phyloP scores from a whole-genome alignment of 2,113 vertebrate genomes.

The Mastomys natalensis region DNA sequence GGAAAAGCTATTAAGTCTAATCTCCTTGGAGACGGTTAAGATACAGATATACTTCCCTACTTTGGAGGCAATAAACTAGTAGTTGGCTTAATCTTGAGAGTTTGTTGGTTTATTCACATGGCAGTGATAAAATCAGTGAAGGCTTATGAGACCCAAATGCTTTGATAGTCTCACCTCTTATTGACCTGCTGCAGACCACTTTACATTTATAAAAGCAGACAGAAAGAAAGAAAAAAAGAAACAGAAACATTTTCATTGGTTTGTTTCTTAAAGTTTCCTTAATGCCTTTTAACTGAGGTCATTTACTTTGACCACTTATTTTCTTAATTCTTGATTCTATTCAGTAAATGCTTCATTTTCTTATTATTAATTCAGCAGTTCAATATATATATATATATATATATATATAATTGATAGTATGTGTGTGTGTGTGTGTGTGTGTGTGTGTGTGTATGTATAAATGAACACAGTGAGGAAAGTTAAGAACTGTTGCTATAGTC shows the following conservation, averaged over 20 bases:
- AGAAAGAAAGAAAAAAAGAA: background rate
- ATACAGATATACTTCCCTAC: slow-evolving; percentile 1
- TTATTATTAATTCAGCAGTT: slow-evolving; percentile 49
- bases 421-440: too few relatives aligned
- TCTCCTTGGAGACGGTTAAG: background rate
- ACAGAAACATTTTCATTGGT: background rate
- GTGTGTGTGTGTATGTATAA: too few relatives aligned
- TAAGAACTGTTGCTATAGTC: background rate
- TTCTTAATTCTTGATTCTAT: slow-evolving; percentile 8
- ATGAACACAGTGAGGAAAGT: background rate
- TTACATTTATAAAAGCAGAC: slow-evolving; percentile 28
- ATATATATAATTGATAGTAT: too few relatives aligned
- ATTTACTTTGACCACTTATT: background rate
- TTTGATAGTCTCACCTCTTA: slow-evolving; percentile 42
- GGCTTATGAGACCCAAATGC: slow-evolving; percentile 51
- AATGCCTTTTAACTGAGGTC: background rate
- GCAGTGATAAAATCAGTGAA: slow-evolving; percentile 50
- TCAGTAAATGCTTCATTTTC: slow-evolving; percentile 17
- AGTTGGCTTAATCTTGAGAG: slow-evolving; percentile 41
- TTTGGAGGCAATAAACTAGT: slow-evolving; percentile 45
- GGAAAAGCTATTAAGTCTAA: slow-evolving; percentile 39
- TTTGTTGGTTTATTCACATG: slow-evolving; percentile 35
- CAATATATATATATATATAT: background rate
- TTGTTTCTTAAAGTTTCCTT: slow-evolving; percentile 43
- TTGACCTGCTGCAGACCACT: background rate